A percentile compares a stretch with the other conserved stretches of the same genome.
phyloP scores from a whole-genome alignment of 2,113 vertebrate species.

The Empidonax traillii region DNA sequence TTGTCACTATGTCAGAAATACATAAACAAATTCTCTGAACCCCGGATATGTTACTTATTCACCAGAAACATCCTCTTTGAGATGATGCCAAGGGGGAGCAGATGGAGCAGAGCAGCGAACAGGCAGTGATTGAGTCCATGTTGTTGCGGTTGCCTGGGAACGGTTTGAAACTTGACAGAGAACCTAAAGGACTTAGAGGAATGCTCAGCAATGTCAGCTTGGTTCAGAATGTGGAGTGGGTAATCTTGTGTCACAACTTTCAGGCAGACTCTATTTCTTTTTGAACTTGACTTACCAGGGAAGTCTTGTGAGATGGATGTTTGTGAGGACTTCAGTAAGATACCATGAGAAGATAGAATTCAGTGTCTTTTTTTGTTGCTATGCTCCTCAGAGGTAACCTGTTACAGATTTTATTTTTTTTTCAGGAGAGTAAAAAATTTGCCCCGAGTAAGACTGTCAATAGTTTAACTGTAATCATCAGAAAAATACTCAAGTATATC shows the following conservation, averaged over 20 bases:
- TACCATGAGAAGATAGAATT: not conserved
- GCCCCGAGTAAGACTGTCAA: not conserved
- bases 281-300: not conserved
- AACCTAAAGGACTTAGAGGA: constrained; percentile 39
- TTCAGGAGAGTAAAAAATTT: not conserved
- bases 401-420: not conserved
- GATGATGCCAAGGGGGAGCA: constrained; percentile 47
- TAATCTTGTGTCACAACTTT: constrained; percentile 18
- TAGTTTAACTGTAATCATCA: not conserved
- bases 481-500: not conserved
- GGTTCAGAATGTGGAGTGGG: constrained; percentile 17
- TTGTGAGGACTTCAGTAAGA: not conserved
- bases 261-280: not conserved
- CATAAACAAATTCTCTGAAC: constrained; percentile 30
- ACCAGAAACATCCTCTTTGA: constrained; percentile 61
- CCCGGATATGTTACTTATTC: constrained; percentile 41
- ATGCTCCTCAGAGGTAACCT: not conserved
- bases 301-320: not conserved
- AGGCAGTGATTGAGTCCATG: constrained; percentile 56
- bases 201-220: constrained; percentile 51
- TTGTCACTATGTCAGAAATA: constrained; percentile 27
- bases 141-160: constrained; percentile 71
- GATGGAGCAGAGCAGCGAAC: constrained; percentile 54
- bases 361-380: not conserved
- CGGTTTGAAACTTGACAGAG: constrained; percentile 59